Conservation (phyloP, 2,797 vertebrate genomes). For the Pitangus sulphuratus region DNA sequence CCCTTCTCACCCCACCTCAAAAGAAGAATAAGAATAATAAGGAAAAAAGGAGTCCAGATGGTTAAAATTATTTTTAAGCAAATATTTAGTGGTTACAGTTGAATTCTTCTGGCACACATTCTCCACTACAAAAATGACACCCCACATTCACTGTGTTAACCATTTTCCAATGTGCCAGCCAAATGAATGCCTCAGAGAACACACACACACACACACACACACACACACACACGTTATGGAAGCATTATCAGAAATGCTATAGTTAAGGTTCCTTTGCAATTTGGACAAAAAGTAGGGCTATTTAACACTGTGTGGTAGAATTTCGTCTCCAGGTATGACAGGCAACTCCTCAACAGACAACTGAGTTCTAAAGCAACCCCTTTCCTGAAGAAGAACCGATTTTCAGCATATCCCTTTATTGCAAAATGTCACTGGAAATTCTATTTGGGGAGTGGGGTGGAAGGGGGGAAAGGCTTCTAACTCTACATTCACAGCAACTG, state of each 20-base stretch:
- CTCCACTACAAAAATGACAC: slow-evolving; percentile 75
- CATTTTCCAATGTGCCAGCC: slow-evolving; percentile 75
- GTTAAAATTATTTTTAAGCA: slow-evolving; percentile 82
- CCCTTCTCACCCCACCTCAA: slow-evolving; percentile 68
- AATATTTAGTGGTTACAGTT: slow-evolving; percentile 79
- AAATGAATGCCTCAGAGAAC: slow-evolving; percentile 72
- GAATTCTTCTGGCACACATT: slow-evolving; percentile 78
- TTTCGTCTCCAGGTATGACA: background rate
- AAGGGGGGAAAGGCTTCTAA: background rate
- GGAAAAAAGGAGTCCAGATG: slow-evolving; percentile 78
- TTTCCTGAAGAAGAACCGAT: background rate
- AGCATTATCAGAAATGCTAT: slow-evolving; percentile 48
- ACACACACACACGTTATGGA: background rate
- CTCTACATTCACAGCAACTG: background rate
- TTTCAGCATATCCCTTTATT: background rate
- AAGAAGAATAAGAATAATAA: slow-evolving; percentile 71
- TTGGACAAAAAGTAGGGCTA: background rate
- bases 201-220: slow-evolving; percentile 26
- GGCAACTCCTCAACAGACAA: background rate
- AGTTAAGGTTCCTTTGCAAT: slow-evolving; percentile 15
- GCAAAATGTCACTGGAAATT: background rate
- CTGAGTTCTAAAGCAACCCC: background rate
- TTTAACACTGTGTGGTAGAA: background rate
- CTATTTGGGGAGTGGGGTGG: background rate
- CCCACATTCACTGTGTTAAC: slow-evolving; percentile 77